Evolutionary conservation across 2,888 invertebrate genomes (phyloP), one percentile per base, ranked within the genome.

Genomic region (Amiota mariae): DNA sequence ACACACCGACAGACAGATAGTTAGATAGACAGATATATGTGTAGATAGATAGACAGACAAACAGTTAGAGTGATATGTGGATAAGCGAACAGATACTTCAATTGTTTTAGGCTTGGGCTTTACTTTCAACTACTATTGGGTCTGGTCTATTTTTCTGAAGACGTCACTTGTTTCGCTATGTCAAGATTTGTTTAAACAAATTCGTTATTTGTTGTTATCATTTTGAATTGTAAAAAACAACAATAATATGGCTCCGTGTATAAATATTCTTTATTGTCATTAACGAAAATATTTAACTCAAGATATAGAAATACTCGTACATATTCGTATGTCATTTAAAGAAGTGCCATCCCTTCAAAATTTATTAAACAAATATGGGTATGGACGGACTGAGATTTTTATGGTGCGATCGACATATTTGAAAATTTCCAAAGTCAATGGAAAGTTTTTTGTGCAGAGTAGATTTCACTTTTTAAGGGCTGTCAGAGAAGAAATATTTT

Each of bases 81-180:
- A 36, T 36, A 36, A 6, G 36, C 36, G 36, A 36, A 36, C 36
- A 36, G 36, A 36, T 36, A 36, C 36, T 36, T 36, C 36, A 36
- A 2, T 36, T 36, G 36, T 36, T 61, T 36, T 59, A 59, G 24
- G 24, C 24, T 24, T 24, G 24, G 1, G 18, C 20, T 20, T 18
- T 36, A 6, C 36, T 36, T 36, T 36, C 36, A 36, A 6, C 6
- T 36, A 24, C 24, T 51, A 73, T 59, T 68, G 73, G 57, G 74
- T 72, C 71, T 24, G 24, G 24, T 24, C 24, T 24, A 24, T 24
- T 24, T 24, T 24, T 24, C 24, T 36, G 36, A 36, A 36, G 84
- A 82, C 77, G 85, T n/a, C 20, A 67, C 24, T 81, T 82, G 79
- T 80, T 78, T 76, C 74, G 77, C 79, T 77, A 76, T 78, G 84